Base-by-base conservation (phyloP, 1,140 invertebrate species). In the Maniola jurtina region DNA sequence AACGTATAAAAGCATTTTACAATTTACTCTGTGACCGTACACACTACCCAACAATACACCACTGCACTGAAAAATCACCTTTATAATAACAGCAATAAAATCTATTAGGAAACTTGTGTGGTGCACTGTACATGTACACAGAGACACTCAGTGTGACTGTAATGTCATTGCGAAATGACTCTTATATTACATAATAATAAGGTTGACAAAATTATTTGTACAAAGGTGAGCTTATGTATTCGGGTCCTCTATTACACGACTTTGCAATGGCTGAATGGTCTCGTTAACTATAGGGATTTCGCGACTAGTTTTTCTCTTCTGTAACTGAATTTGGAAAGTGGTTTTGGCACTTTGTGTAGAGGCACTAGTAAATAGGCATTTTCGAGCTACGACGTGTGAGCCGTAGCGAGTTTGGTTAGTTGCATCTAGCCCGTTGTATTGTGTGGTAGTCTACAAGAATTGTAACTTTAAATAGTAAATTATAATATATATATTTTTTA, bases 271-370 rank as follows among this genome's bases (percentile, higher is more conserved):
- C 62, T 69, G 67, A 69, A 69, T 69, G 50, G 57, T 64, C 62
- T 69, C 67, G 67, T 69, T 69, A 69, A 69, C 67, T 55, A 62
- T 61, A 59, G 67, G 67, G 61, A 69, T 69, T 69, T 69, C 62
- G 62, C 62, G 58, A 69, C 61, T 69, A 69, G 61, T 69, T 69
- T 69, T 69, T 69, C 67, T 69, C 57, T 64, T 61, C 62, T 64
- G 62, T 69, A 69, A 69, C 61, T 69, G 67, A 69, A 69, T 69
- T 69, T 64, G 50, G 67, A 69, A 69, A 69, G 67, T 69, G 66
- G 67, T 60, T 68, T 64, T 61, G 61, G 66, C 66, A 62, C 60
- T n/a, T n/a, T n/a, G n/a, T n/a, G n/a, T n/a, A n/a, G n/a, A n/a
- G n/a, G n/a, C n/a, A n/a, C n/a, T n/a, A n/a, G n/a, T n/a, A n/a